These are phyloP conservation scores for Caenorhabditis parvicauda DNA, from an alignment of 2,888 invertebrate species.

Conservation along the genomic window DNA sequence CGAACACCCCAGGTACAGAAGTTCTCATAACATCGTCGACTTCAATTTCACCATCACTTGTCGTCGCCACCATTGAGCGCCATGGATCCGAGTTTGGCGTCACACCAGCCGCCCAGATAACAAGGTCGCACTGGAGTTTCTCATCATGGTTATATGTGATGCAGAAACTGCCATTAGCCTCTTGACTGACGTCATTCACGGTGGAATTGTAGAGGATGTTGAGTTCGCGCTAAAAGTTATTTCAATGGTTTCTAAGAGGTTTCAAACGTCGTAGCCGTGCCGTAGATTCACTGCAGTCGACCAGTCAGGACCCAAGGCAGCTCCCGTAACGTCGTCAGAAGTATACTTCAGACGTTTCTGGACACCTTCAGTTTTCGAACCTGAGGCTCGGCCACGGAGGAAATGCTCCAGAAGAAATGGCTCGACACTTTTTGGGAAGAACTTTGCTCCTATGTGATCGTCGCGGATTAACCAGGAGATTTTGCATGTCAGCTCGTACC, in stretches of 20 bases:
- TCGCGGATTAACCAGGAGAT: conserved; percentile 92
- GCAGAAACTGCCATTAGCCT: too few relatives aligned
- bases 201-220: too few relatives aligned
- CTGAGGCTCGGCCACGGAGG: conserved; percentile 6
- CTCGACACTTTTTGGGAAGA: conserved; percentile 92
- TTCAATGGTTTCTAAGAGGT: too few relatives aligned
- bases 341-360: conserved; percentile 62
- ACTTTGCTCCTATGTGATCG: conserved; percentile 85
- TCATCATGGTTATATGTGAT: too few relatives aligned
- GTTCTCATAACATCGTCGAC: conserved; percentile 86
- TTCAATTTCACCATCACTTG: conserved; percentile 77
- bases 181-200: too few relatives aligned
- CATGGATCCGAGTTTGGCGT: conserved; percentile 64
- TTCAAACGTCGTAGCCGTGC: background rate
- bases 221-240: too few relatives aligned
- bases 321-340: conserved; percentile 69
- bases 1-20: conserved; percentile 77
- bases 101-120: conserved; percentile 94
- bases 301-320: conserved; percentile 97
- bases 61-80: too few relatives aligned
- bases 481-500: conserved; percentile 79
- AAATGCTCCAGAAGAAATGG: conserved; percentile 73
- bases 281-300: conserved; percentile 29
- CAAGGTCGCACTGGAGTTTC: conserved; percentile 72
- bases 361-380: conserved; percentile 59